Evolutionary conservation across 1,140 invertebrate genomes (phyloP), one percentile per base, ranked within the genome.

Genomic region (Tetragonula clypearis): DNA sequence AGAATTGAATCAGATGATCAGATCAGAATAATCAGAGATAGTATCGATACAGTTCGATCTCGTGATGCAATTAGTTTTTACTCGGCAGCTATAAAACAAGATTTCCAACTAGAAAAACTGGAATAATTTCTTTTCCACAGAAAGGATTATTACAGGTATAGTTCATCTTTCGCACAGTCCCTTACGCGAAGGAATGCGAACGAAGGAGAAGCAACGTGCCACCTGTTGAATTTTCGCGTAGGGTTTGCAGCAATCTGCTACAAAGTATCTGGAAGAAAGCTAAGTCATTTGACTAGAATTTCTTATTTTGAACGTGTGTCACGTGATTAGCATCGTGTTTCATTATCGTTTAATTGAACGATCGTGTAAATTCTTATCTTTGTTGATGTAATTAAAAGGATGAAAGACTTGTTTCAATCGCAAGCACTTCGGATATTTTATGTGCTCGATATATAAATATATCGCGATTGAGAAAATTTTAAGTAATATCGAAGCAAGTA

Each of bases 201-300:
- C 53, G 49, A 30, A 35, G 30, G 21, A 17, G 53, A n/a, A 55
- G 23, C 21, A 19, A 55, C 15, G 21, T 30, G 55, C n/a, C 74
- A 83, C 82, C 82, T 83, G 82, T 83, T 69, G 82, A 60, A 41
- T 60, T 68, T 30, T 58, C 19, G 9, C 5, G 14, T n/a, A 49
- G 41, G 23, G 1, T 49, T 72, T 72, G 1, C 0, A 49, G 21
- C 0, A n/a, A 49, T 14, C 53, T 68, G 23, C 23, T 49, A 71
- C 21, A 71, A 35, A 71, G 35, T 14, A 23, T 0, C n/a, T n/a
- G 21, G 12, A 41, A 23, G 35, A 71, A 41, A 41, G 2, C 5
- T 23, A n/a, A 21, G 0, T 17, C 12, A 41, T 5, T 19, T 19
- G 65, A 49, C n/a, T 80, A 0, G n/a, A 60, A 26, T 30, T 3